Conservation (phyloP, 2,113 vertebrate species). For the Hypomesus transpacificus region DNA sequence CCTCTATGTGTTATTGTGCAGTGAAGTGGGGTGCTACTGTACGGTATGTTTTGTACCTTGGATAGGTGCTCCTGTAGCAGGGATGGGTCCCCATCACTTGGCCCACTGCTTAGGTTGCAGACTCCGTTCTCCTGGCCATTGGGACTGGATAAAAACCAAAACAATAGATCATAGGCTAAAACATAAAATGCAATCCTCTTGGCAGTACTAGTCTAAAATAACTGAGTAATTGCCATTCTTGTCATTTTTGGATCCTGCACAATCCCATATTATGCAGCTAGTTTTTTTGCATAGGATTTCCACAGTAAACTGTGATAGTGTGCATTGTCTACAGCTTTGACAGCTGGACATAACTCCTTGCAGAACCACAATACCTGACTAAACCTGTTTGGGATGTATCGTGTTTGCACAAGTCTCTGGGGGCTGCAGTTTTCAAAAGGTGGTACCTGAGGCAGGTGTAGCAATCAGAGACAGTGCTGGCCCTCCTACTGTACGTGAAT, state of each 20-base stretch:
- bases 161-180: not conserved
- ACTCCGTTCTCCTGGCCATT: constrained; percentile 3
- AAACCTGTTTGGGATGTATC: not conserved
- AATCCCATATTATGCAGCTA: too few species aligned
- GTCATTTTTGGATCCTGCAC: too few species aligned
- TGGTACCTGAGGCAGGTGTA: not conserved
- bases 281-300: too few species aligned
- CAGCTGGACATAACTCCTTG: not conserved
- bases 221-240: too few species aligned
- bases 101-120: not conserved
- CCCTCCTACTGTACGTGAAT: not conserved
- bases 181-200: not conserved
- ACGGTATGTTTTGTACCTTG: constrained; percentile 11
- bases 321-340: not conserved
- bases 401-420: not conserved
- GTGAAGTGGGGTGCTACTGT: too few species aligned
- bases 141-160: constrained; percentile 9
- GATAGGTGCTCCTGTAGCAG: constrained; percentile 2
- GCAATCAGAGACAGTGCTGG: not conserved
- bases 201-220: too few species aligned
- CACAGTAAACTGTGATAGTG: too few species aligned
- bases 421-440: not conserved
- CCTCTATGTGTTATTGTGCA: not conserved
- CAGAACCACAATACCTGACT: not conserved
- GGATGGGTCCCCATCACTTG: not conserved